Evolutionary conservation across 2,113 vertebrate genomes (phyloP), one percentile per base, ranked within the genome.

Genomic region (Mobula hypostoma): DNA sequence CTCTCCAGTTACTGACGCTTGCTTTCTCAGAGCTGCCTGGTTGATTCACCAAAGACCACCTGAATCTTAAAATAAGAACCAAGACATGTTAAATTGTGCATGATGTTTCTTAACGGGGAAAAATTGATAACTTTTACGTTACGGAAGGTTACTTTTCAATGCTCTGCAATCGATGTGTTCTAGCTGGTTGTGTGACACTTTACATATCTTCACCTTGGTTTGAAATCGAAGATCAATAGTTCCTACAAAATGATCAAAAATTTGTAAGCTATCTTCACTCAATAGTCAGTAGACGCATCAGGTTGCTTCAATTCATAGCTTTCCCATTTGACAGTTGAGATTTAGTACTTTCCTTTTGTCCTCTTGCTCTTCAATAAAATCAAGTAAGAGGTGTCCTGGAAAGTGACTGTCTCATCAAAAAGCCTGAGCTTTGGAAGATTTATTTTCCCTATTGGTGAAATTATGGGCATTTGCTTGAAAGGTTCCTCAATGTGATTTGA

Each of bases 71-170:
- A 63, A 87, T 32, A 48, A 48, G 29, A 24, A 90, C 66, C 29
- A 90, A 88, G 63, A 90, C 85, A 88, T 88, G 11, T n/a, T 19
- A 66, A 19, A 7, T 90, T 90, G 14, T 90, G 61, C 40, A 90
- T 19, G 56, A 7, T 90, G 6, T 66, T 29, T 90, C 61, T 66
- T 88, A n/a, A 68, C 85, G 32, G 85, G 61, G 61, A 32, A 66
- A 12, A 21, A 48, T 90, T 63, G 85, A 2, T 90, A 68, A 90
- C 48, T 12, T 85, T 85, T 85, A 79, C 77, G 36, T 79, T 79
- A 36, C 77, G 32, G 32, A 79, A 24, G 4, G 48, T 19, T 24
- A 74, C 19, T 21, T 74, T 74, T 19, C 21, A 74, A 74, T 21
- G 21, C 19, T 72, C 70, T 74, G 72, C 19, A 24, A 14, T 66